phyloP scores from a whole-genome alignment of 2,888 invertebrate species.

The Tenodera sinensis region DNA sequence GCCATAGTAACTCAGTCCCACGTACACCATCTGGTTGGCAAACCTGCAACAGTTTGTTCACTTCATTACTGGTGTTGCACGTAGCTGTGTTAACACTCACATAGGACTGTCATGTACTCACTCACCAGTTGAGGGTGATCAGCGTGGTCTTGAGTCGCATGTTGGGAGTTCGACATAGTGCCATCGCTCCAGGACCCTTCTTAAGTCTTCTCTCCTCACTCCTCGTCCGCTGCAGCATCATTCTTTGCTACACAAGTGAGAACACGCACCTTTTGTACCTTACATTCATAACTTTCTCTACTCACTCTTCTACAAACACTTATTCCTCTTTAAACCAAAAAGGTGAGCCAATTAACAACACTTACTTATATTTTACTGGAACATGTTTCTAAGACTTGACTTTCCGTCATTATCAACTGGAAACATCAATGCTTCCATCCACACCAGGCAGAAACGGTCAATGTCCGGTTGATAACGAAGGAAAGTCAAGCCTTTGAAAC shows the following conservation, averaged over 20 bases:
- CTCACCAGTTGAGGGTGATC: slow-evolving; percentile 78
- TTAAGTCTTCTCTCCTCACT: slow-evolving; percentile 52
- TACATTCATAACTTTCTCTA: too few relatives aligned
- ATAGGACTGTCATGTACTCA: too few relatives aligned
- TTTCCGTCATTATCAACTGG: too few relatives aligned
- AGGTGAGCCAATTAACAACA: too few relatives aligned
- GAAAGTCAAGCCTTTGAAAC: too few relatives aligned
- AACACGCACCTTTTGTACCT: not conserved
- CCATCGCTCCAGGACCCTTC: slow-evolving; percentile 54
- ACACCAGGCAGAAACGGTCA: too few relatives aligned
- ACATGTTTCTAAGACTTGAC: too few relatives aligned
- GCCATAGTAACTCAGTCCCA: slow-evolving; percentile 87
- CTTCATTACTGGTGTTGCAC: not conserved
- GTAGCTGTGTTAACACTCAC: not conserved
- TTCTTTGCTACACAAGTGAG: slow-evolving; percentile 55
- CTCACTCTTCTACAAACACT: too few relatives aligned
- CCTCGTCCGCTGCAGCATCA: slow-evolving; percentile 56
- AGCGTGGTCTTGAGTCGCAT: slow-evolving; percentile 83
- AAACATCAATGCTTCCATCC: too few relatives aligned
- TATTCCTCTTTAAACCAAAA: too few relatives aligned
- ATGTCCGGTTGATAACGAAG: too few relatives aligned
- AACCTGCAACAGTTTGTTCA: slow-evolving; percentile 55
- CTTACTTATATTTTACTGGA: too few relatives aligned
- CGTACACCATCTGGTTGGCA: slow-evolving; percentile 88
- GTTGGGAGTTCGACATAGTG: slow-evolving; percentile 77